Conservation (phyloP, 1,140 invertebrate species). For the Drosophila biarmipes region DNA sequence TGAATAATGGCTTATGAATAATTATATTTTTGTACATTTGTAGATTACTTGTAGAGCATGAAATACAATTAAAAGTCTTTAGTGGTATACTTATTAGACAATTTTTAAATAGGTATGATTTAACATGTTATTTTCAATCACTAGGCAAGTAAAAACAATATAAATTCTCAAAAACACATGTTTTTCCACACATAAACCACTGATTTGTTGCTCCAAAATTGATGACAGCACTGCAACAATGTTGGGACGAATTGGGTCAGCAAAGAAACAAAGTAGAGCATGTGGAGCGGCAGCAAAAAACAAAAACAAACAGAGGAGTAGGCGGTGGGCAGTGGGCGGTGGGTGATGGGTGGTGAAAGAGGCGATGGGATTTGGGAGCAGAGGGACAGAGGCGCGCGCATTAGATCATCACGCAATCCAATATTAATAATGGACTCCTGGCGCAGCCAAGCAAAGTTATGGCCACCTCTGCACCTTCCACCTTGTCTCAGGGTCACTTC, state of each 20-base stretch:
- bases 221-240: conserved; percentile 26
- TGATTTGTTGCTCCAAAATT: background rate
- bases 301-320: conserved; percentile 19
- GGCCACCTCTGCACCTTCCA: conserved; percentile 26
- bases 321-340: background rate
- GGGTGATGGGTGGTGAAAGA: background rate
- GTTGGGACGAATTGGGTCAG: conserved; percentile 42
- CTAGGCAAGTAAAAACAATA: background rate
- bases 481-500: conserved; percentile 62
- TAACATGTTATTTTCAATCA: no score
- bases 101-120: no score
- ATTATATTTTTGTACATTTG: background rate
- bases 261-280: conserved; percentile 25
- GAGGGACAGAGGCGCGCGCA: conserved; percentile 40
- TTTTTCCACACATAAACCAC: background rate
- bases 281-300: conserved; percentile 26
- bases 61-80: background rate
- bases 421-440: conserved; percentile 53
- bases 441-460: conserved; percentile 33
- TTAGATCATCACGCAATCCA: conserved; percentile 74
- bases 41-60: background rate
- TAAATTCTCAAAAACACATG: background rate
- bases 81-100: background rate
- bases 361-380: conserved; percentile 11
- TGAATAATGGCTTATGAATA: conserved; percentile 1